Conservation (phyloP, 2,888 invertebrate species). For the Oligia strigilis region DNA sequence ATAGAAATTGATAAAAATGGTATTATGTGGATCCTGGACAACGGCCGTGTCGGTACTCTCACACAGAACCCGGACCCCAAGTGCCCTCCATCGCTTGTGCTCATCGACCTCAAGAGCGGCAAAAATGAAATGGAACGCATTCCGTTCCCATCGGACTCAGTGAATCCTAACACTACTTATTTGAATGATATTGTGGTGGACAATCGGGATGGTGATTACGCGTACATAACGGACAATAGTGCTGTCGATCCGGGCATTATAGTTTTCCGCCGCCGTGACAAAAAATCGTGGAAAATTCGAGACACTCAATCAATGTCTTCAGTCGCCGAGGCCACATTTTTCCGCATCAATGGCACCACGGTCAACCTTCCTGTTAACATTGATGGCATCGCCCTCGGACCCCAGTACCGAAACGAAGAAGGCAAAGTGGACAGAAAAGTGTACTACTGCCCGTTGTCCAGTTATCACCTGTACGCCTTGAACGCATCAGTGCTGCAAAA, state of each 20-base stretch:
- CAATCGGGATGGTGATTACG: conserved; percentile 92
- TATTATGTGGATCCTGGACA: conserved; percentile 93
- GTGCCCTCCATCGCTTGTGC: conserved; percentile 93
- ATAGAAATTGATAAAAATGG: conserved; percentile 93
- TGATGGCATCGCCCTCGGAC: conserved; percentile 93
- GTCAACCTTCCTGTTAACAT: conserved; percentile 91
- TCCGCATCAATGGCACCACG: conserved; percentile 91
- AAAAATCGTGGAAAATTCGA: conserved; percentile 93
- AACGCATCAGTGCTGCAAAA: conserved; percentile 91
- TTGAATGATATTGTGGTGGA: conserved; percentile 94
- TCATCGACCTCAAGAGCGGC: conserved; percentile 92
- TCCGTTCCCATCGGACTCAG: conserved; percentile 91
- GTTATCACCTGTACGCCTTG: conserved; percentile 92
- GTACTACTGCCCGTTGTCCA: conserved; percentile 93
- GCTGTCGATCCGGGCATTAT: conserved; percentile 93
- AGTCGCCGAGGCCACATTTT: conserved; percentile 89
- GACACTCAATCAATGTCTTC: conserved; percentile 92
- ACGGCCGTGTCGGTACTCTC: conserved; percentile 92
- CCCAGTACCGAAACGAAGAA: conserved; percentile 85
- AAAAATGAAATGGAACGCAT: conserved; percentile 90
- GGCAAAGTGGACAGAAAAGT: conserved; percentile 87
- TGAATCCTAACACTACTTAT: conserved; percentile 90
- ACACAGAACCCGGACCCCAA: conserved; percentile 87
- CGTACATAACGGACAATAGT: conserved; percentile 94
- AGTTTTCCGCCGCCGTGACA: conserved; percentile 92